Evolutionary conservation across 2,888 invertebrate genomes (phyloP).

Genomic region (Plebejus anna): DNA sequence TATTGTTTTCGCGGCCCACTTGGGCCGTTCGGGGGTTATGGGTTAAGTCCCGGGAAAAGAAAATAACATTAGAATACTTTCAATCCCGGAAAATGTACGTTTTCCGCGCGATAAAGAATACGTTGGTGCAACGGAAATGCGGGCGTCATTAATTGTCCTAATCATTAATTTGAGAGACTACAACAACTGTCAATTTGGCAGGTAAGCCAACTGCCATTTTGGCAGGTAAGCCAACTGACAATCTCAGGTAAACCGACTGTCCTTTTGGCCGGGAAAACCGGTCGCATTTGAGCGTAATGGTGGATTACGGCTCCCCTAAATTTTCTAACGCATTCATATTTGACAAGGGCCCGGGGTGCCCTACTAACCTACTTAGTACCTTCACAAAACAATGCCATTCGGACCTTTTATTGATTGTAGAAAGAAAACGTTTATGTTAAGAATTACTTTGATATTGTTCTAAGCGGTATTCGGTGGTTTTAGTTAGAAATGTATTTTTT

Average conservation of each 20-base stretch:
- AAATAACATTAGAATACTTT: too few species aligned
- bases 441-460: not conserved
- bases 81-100: too few species aligned
- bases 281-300: not conserved
- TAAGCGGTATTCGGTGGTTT: not conserved
- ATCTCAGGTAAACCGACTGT: not conserved
- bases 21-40: too few species aligned
- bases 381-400: conserved; percentile 23
- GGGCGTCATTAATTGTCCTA: not conserved
- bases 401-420: conserved; percentile 18
- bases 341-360: conserved; percentile 37
- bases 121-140: too few species aligned
- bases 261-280: not conserved
- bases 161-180: not conserved
- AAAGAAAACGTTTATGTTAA: not conserved
- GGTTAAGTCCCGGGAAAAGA: too few species aligned
- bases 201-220: not conserved
- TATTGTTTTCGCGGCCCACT: too few species aligned
- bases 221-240: not conserved
- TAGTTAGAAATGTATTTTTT: not conserved
- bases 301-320: not conserved
- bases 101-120: too few species aligned
- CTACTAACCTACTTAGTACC: conserved; percentile 53
- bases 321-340: conserved; percentile 19
- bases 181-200: not conserved